Percentiles rank a stretch among this genome's conserved stretches.
Conservation (phyloP, 1,140 invertebrate species). For the Coelopa frigida region DNA sequence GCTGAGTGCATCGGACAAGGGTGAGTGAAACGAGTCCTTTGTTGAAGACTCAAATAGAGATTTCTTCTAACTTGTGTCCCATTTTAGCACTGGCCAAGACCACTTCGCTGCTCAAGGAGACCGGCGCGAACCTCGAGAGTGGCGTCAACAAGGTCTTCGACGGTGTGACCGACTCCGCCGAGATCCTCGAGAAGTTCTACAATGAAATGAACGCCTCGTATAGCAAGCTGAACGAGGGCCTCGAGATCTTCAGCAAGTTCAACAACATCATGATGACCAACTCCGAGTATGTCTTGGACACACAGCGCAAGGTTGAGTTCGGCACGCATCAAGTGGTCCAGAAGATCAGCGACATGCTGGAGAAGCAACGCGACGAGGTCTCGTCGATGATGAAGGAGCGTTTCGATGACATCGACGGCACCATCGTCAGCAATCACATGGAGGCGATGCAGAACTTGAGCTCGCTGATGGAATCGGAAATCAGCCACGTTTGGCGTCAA, state of each 20-base stretch:
- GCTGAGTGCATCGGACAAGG: conserved; percentile 21
- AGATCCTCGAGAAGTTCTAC: conserved; percentile 41
- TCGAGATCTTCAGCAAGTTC: conserved; percentile 58
- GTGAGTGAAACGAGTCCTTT: conserved; percentile 15
- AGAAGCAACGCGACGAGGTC: conserved; percentile 57
- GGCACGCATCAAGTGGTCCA: conserved; percentile 76
- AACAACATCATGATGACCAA: conserved; percentile 76
- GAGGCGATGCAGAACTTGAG: conserved; percentile 67
- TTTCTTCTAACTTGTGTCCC: background rate
- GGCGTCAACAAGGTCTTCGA: conserved; percentile 45
- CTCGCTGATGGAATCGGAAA: conserved; percentile 69
- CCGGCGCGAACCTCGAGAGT: conserved; percentile 24
- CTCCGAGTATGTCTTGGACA: conserved; percentile 76
- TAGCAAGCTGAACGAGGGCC: conserved; percentile 47
- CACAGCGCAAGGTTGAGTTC: conserved; percentile 76
- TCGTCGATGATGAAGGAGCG: conserved; percentile 59
- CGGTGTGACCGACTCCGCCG: conserved; percentile 45
- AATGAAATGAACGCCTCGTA: conserved; percentile 52
- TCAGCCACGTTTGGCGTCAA: conserved; percentile 79
- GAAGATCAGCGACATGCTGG: conserved; percentile 67
- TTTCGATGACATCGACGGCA: conserved; percentile 61
- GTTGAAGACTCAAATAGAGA: background rate
- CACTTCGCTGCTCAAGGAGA: conserved; percentile 42
- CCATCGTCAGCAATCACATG: conserved; percentile 67
- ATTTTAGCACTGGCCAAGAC: conserved; percentile 32